These are phyloP conservation scores for Sebastes iracundus DNA, from an alignment of 2,797 vertebrate species.

Conservation along the genomic window DNA sequence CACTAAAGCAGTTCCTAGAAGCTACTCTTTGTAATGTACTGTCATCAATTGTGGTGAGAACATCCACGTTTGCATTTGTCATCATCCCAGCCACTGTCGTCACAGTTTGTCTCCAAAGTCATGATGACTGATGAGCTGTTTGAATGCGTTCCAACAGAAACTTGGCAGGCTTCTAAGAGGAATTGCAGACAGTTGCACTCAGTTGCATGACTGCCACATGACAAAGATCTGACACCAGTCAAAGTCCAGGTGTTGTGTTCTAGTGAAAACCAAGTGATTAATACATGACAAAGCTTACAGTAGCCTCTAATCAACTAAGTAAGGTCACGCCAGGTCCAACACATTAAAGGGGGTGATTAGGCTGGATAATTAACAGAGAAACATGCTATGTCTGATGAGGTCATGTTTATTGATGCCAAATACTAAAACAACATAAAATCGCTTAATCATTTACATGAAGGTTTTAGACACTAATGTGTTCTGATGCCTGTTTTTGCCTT, in stretches of 20 bases:
- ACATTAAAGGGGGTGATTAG: not conserved
- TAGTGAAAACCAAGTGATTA: not conserved
- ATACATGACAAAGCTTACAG: slow-evolving; percentile 1
- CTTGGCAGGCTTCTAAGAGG: slow-evolving; percentile 17
- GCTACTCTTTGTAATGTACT: not conserved
- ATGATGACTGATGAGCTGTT: slow-evolving; percentile 46
- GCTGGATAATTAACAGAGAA: not conserved
- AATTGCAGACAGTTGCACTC: slow-evolving; percentile 11
- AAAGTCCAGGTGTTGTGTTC: slow-evolving; percentile 40
- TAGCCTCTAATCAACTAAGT: slow-evolving; percentile 33
- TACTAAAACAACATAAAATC: not conserved
- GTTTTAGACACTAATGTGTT: not conserved
- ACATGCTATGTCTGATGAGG: not conserved
- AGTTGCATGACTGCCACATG: slow-evolving; percentile 18
- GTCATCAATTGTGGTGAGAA: not conserved
- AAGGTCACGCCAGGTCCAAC: not conserved
- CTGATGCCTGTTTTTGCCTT: not conserved
- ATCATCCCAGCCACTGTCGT: slow-evolving; percentile 13
- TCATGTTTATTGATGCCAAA: not conserved
- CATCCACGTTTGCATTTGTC: slow-evolving; percentile 16
- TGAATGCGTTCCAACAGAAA: slow-evolving; percentile 52
- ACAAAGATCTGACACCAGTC: slow-evolving; percentile 26
- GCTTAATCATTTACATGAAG: not conserved
- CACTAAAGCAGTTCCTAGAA: not conserved
- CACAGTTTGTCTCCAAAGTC: slow-evolving; percentile 27